Evolutionary conservation across 1,140 invertebrate species (phyloP).

Genomic region (Geopemphigus sp.): DNA sequence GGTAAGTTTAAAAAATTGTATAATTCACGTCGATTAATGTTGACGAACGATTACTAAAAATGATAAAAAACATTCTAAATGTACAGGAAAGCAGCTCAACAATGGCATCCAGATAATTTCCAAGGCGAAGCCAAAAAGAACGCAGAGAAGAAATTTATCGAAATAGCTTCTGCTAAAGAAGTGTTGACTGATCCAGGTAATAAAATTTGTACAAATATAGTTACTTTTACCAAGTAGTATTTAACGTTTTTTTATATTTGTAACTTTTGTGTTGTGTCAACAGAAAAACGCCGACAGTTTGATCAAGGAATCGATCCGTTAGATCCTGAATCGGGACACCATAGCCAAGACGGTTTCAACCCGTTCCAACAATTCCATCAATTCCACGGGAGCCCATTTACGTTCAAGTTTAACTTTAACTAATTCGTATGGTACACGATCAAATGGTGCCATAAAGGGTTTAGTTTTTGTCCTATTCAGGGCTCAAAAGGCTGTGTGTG

Average conservation of each 20-base stretch:
- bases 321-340: constrained; percentile 82
- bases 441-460: constrained; percentile 34
- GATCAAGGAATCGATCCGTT: constrained; percentile 95
- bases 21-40: not conserved
- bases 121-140: constrained; percentile 84
- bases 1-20: constrained; percentile 57
- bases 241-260: constrained; percentile 31
- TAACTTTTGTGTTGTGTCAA: constrained; percentile 7
- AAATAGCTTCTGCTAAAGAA: constrained; percentile 98
- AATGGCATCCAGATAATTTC: constrained; percentile 99
- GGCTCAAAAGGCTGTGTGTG: constrained; percentile 46
- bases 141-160: constrained; percentile 98
- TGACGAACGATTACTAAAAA: not conserved
- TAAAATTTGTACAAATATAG: constrained; percentile 9
- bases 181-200: constrained; percentile 73
- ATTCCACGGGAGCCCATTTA: constrained; percentile 84
- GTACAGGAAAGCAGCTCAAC: constrained; percentile 84
- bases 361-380: constrained; percentile 80
- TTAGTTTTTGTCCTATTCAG: constrained; percentile 25
- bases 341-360: constrained; percentile 69
- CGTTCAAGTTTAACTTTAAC: constrained; percentile 96
- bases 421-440: constrained; percentile 55
- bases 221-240: constrained; percentile 8
- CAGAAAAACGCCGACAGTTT: constrained; percentile 89
- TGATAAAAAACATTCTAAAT: constrained; percentile 34